These are phyloP conservation scores for Dasyprocta punctata DNA, from an alignment of 2,113 vertebrate genomes.

Conservation along the genomic window DNA sequence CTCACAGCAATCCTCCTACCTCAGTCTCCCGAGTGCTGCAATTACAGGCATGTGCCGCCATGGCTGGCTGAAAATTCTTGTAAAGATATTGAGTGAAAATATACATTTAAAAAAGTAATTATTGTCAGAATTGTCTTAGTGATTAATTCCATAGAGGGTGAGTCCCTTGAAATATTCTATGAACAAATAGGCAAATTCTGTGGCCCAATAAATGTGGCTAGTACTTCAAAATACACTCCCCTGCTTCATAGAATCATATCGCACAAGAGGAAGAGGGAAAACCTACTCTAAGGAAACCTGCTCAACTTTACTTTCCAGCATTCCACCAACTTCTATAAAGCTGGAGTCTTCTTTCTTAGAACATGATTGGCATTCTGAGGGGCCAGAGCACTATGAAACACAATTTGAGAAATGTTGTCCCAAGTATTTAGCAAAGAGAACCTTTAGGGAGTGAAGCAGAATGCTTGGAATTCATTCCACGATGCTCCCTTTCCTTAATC, in stretches of 20 bases:
- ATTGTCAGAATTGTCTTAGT: background rate
- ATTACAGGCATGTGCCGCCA: background rate
- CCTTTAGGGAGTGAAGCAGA: background rate
- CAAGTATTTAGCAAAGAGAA: constrained; percentile 25
- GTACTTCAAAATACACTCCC: background rate
- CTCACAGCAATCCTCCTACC: background rate
- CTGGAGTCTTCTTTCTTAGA: background rate
- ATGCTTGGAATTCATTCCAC: constrained; percentile 10
- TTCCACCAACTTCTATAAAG: background rate
- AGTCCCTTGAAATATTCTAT: background rate
- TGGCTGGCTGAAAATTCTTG: background rate
- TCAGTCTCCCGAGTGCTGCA: background rate
- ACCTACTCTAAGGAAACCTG: constrained; percentile 1
- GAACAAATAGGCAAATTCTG: background rate
- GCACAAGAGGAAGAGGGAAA: background rate
- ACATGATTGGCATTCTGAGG: background rate
- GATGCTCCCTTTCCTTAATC: constrained; percentile 1
- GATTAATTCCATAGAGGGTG: background rate
- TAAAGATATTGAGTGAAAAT: background rate
- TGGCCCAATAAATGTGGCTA: background rate
- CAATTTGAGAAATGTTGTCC: constrained; percentile 29
- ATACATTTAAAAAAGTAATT: background rate
- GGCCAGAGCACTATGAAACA: background rate
- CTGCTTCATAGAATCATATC: background rate
- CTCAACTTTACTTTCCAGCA: background rate